Base-by-base conservation (phyloP, 2,888 invertebrate genomes). In the Stenotaenia linearis region DNA sequence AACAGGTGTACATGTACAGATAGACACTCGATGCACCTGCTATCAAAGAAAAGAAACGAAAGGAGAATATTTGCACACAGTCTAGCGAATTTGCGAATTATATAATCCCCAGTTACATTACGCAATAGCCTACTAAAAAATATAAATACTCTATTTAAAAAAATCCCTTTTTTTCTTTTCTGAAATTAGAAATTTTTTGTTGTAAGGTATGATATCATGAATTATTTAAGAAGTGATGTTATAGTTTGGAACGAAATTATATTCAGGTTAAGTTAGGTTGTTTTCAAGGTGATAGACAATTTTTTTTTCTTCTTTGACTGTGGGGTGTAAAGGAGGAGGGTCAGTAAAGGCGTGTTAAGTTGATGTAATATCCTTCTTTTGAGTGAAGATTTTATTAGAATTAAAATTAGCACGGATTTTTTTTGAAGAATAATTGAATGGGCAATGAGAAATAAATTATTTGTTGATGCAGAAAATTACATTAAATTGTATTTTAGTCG, bases 201-300 rank as follows among this genome's bases (percentile, higher is more conserved):
- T 18, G 5, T 18, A 23, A 18, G 56, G n/a, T 56, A 18, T 56
- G 56, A 23, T 23, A 10, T 23, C 56, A 56, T 56, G 56, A 56
- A 56, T 56, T 56, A 56, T 56, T 56, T 56, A 56, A 56, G 56
- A n/a, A n/a, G n/a, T 56, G 40, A 40, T 56, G 56, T 56, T 56
- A 23, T 56, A 23, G 23, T 56, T 56, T 56, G 18, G 56, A 23
- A 56, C 21, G 21, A 56, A 56, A 56, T 56, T 56, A 56, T 21
- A 56, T 56, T 56, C 56, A 56, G 56, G 56, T 56, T 18, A 56
- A 23, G 18, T 56, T 56, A 56, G 56, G 56, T 56, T 56, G 56
- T 56, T 56, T 56, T 18, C 56, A 56, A 56, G 56, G 56, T 23
- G 56, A 56, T 56, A 23, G 56, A 56, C 23, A 10, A 23, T 23